phyloP scores from a whole-genome alignment of 1,140 invertebrate species.

The Aethina tumida region DNA sequence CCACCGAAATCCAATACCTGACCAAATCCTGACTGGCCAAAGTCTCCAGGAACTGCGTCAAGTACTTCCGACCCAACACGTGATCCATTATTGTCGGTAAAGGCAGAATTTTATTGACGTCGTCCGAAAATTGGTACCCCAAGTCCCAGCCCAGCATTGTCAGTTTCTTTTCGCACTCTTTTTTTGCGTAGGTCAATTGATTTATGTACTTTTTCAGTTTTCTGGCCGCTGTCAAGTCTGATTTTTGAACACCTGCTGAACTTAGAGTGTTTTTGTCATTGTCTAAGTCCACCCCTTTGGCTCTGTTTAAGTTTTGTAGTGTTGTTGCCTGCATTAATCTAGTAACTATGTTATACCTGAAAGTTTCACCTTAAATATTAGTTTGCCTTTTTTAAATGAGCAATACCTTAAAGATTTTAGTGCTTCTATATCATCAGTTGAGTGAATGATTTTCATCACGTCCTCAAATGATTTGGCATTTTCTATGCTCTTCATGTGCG shows the following conservation, averaged over 20 bases:
- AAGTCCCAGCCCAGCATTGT: constrained; percentile 66
- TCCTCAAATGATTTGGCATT: constrained; percentile 86
- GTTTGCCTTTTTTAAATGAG: neutral
- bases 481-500: constrained; percentile 72
- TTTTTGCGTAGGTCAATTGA: constrained; percentile 76
- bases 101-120: constrained; percentile 40
- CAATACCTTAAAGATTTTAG: constrained; percentile 65
- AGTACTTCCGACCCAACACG: constrained; percentile 57
- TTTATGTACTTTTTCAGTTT: constrained; percentile 67
- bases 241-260: constrained; percentile 42
- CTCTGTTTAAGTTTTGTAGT: constrained; percentile 76
- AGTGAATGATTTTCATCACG: constrained; percentile 76
- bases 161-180: constrained; percentile 71
- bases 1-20: constrained; percentile 80
- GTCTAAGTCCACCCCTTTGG: constrained; percentile 69
- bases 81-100: constrained; percentile 58
- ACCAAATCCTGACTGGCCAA: constrained; percentile 70
- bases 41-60: constrained; percentile 71
- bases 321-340: constrained; percentile 91
- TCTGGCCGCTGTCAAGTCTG: constrained; percentile 60
- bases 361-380: constrained; percentile 19
- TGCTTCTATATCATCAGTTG: constrained; percentile 68
- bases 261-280: constrained; percentile 48
- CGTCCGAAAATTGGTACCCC: constrained; percentile 49
- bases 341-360: constrained; percentile 74